A percentile compares a stretch with the other conserved stretches of the same genome.
Evolutionary conservation across 2,888 invertebrate genomes (phyloP).

Genomic region (Synanthedon myopaeformis): DNA sequence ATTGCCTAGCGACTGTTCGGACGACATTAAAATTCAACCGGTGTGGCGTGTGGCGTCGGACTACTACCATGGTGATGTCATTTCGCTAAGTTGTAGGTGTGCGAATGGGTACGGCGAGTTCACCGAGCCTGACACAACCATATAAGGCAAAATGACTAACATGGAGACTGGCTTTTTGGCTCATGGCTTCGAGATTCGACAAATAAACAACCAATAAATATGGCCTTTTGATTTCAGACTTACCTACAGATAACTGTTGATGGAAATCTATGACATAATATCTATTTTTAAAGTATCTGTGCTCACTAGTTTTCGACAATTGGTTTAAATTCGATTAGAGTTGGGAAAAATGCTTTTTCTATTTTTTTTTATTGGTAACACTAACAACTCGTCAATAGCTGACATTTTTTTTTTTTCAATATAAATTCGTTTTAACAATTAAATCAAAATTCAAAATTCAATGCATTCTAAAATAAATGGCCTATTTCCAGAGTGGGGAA

Average conservation of each 20-base stretch:
- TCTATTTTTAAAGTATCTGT: no score
- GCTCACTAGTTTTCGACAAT: no score
- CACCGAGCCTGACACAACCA: constrained; percentile 30
- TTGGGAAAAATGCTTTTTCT: no score
- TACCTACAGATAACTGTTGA: not conserved
- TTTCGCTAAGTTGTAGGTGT: constrained; percentile 30
- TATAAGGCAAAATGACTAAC: constrained; percentile 60
- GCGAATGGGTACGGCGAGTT: constrained; percentile 33
- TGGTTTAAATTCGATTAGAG: no score
- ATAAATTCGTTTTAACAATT: no score
- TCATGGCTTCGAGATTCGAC: constrained; percentile 33
- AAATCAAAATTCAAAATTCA: no score
- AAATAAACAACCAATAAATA: constrained; percentile 12
- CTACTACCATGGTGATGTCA: constrained; percentile 47
- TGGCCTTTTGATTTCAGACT: not conserved
- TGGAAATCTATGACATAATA: not conserved
- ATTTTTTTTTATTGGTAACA: no score
- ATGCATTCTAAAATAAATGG: no score
- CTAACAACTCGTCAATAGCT: no score
- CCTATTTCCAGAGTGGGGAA: no score
- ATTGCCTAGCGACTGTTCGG: constrained; percentile 29
- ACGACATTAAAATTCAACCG: constrained; percentile 50
- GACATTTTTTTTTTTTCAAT: no score
- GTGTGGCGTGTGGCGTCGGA: constrained; percentile 13
- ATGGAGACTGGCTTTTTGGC: constrained; percentile 36